Base-by-base conservation (phyloP, 1,140 invertebrate species). In the Drosophila pandora region DNA sequence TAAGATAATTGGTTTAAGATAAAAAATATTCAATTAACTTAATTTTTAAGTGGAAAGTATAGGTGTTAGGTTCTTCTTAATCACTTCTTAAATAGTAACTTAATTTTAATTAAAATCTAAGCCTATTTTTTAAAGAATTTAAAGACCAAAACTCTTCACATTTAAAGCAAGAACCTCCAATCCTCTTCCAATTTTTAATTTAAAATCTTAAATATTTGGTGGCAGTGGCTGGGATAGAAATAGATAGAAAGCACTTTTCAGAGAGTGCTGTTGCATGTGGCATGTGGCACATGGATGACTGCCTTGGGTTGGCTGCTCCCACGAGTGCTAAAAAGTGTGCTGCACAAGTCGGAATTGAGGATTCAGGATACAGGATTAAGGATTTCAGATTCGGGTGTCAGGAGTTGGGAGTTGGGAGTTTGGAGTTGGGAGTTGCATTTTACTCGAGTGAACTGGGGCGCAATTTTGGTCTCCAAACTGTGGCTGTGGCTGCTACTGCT, bases 391-490 rank as follows among this genome's bases (percentile, higher is more conserved):
- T 28, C 22, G 62, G n/a, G 12, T 32, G 12, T 12, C 7, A 22
- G 37, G 3, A 17, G 32, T 1, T 13, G 13, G 22, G 32, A 28
- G 2, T 17, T 5, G 21, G 21, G 17, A 30, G 6, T 8, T 5
- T 23, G 34, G 54, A 22, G 25, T 32, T 39, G 30, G 41, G 39
- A 62, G 45, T 56, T 55, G 53, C 53, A 65, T 58, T 75, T 64
- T 58, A 52, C 64, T 76, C 79, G 62, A 83, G 61, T 61, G 60
- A 83, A 83, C 76, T 83, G 61, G 76, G 82, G 71, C 71, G 69
- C 74, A 74, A 67, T 61, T 68, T 30, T 7, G 25, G 25, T 30
- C 53, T 30, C 53, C 25, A 32, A 62, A 23, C 39, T 55, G 52
- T 22, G 32, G 39, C 13, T 37, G 17, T 28, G 23, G 34, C 30